phyloP scores from a whole-genome alignment of 2,113 vertebrate species.

The Neodon shergylaensis region DNA sequence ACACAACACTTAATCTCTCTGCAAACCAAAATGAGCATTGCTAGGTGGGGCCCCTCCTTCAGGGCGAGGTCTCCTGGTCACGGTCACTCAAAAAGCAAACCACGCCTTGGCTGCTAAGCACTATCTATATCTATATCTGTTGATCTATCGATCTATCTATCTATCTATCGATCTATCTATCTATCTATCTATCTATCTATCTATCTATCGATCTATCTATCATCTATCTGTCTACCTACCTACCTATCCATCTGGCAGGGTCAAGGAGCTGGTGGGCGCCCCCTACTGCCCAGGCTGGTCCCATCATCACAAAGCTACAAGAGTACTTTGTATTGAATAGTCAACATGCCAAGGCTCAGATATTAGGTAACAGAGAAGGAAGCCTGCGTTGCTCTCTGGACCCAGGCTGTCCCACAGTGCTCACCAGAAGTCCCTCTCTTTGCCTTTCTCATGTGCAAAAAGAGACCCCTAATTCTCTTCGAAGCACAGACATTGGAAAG shows the following conservation, averaged over 20 bases:
- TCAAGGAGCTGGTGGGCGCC: background rate
- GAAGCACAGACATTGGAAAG: constrained; percentile 48
- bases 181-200: background rate
- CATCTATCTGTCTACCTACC: background rate
- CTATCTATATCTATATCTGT: background rate
- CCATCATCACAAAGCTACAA: background rate
- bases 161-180: background rate
- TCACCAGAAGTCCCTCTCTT: constrained; percentile 10
- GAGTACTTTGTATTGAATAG: background rate
- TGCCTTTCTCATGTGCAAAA: constrained; percentile 32
- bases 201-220: no score
- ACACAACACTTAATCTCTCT: constrained; percentile 4
- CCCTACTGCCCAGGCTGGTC: constrained; percentile 46
- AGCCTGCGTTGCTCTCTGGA: background rate
- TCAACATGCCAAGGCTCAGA: constrained; percentile 28
- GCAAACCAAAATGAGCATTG: background rate
- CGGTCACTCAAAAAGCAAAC: background rate
- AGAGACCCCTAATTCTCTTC: constrained; percentile 43
- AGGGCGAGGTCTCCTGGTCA: background rate
- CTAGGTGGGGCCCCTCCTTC: background rate
- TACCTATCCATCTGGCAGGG: background rate
- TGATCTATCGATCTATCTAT: no score
- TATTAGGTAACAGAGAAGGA: constrained; percentile 51
- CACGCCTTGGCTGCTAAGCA: background rate
- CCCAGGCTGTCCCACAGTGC: background rate